phyloP scores from a whole-genome alignment of 1,140 invertebrate genomes.

The Lineus longissimus region DNA sequence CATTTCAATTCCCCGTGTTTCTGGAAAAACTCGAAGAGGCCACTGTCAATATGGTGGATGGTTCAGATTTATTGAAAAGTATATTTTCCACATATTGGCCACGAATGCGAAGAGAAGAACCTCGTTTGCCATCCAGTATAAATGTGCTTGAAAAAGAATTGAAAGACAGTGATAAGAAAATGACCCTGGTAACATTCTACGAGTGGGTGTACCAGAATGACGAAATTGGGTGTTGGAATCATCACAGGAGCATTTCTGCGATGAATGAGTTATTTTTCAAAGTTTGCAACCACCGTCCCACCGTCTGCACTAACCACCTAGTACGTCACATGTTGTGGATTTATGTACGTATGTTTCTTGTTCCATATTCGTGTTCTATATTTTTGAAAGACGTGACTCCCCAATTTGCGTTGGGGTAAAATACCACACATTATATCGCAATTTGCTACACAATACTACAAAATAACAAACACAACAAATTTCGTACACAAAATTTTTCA shows the following conservation, averaged over 20 bases:
- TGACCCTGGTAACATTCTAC: background rate
- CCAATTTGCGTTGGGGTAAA: no score
- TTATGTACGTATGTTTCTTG: no score
- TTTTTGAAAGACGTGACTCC: no score
- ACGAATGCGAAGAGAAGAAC: background rate
- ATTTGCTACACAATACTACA: no score
- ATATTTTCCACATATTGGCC: background rate
- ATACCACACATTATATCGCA: no score
- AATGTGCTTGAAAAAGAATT: background rate
- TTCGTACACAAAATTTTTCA: no score
- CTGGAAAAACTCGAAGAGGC: conserved; percentile 1
- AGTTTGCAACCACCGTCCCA: no score
- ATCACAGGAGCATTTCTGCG: background rate
- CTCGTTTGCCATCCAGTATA: background rate
- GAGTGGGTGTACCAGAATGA: conserved; percentile 2
- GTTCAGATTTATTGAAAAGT: background rate
- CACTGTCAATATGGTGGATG: background rate
- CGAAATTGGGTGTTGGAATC: background rate
- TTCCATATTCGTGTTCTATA: no score
- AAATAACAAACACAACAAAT: no score
- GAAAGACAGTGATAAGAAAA: background rate
- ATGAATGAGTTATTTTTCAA: conserved; percentile 1
- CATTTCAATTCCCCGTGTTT: background rate
- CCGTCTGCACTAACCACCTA: no score
- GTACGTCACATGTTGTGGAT: no score